phyloP scores from a whole-genome alignment of 1,140 invertebrate species.

The Arion vulgaris region DNA sequence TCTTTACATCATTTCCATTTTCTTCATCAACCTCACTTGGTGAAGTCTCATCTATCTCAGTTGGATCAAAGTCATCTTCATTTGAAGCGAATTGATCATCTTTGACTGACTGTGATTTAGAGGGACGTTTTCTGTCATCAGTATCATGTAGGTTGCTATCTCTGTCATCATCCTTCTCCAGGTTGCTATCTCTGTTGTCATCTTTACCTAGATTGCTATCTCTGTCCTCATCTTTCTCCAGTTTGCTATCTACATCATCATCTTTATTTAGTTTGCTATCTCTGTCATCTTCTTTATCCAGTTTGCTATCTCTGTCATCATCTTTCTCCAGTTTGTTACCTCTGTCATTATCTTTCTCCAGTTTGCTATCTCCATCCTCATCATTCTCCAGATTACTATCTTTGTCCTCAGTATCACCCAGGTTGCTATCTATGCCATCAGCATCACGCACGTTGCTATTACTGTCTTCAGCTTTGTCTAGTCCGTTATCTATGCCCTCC shows the following conservation, averaged over 20 bases:
- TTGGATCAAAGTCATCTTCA: constrained; percentile 5
- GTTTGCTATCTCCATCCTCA: not conserved
- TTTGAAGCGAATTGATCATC: not conserved
- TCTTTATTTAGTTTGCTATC: no score
- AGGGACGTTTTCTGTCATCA: not conserved
- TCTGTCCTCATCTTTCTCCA: not conserved
- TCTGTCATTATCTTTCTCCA: not conserved
- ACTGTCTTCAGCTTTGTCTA: not conserved
- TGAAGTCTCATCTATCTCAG: not conserved
- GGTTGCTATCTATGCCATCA: not conserved
- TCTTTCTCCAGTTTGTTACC: no score
- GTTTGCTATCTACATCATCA: not conserved
- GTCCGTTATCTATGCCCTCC: not conserved
- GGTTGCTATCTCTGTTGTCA: not conserved
- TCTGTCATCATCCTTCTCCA: not conserved
- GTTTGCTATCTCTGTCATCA: not conserved
- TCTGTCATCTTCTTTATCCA: not conserved
- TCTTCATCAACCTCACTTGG: not conserved
- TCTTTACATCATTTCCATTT: not conserved
- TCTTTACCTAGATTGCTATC: no score
- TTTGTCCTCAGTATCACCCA: not conserved
- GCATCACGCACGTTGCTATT: not conserved
- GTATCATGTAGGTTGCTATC: not conserved
- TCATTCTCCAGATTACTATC: not conserved
- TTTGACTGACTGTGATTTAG: not conserved